Evolutionary conservation across 2,113 vertebrate species (phyloP).

Genomic region (Poicephalus gulielmi): DNA sequence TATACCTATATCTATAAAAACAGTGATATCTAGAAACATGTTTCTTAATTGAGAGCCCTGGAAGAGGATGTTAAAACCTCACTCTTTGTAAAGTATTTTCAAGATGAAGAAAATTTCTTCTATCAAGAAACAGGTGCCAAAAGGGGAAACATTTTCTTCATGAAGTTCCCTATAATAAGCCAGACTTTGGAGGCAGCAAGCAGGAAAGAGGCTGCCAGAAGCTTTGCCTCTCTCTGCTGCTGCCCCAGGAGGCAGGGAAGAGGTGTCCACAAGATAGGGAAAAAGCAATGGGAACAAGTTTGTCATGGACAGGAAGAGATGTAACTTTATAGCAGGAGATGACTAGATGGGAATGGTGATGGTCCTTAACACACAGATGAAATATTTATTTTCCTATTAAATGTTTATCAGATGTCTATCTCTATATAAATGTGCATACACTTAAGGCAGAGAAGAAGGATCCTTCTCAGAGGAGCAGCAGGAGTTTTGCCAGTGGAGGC

Average conservation of each 20-base stretch:
- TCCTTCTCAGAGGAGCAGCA: background rate
- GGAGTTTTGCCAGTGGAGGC: background rate
- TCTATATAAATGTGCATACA: background rate
- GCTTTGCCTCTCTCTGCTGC: background rate
- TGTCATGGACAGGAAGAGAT: background rate
- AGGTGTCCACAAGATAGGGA: background rate
- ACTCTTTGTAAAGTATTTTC: background rate
- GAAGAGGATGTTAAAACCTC: background rate
- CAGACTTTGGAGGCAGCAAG: background rate
- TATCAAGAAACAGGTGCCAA: background rate
- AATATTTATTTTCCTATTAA: slow-evolving; percentile 53
- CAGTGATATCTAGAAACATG: slow-evolving; percentile 36
- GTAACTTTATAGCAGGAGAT: background rate
- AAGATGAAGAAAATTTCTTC: background rate
- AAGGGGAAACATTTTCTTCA: background rate
- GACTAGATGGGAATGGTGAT: background rate
- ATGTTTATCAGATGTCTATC: background rate
- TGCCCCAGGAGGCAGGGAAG: background rate
- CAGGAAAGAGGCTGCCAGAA: background rate
- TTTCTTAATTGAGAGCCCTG: slow-evolving; percentile 47
- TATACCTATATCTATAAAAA: slow-evolving; percentile 71
- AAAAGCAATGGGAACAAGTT: background rate
- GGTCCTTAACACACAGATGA: background rate
- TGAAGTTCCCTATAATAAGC: background rate
- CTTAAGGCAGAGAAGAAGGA: background rate